Evolutionary conservation across 2,113 vertebrate species (phyloP), one percentile per base, ranked within the genome.

Genomic region (Holacanthus passer): DNA sequence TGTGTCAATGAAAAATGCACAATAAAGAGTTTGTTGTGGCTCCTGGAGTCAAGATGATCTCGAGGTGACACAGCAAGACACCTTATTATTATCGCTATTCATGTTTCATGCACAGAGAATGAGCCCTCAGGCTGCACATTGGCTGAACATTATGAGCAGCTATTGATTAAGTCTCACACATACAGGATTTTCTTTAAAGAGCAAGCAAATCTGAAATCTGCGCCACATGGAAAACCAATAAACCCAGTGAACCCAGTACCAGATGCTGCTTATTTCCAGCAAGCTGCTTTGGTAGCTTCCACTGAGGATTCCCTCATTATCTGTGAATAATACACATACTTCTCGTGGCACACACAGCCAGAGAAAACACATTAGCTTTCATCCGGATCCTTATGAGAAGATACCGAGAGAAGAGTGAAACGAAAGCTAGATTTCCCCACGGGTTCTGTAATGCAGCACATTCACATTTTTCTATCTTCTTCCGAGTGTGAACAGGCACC

Each of bases 401-500:
- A 74, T 39, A 48, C 5, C 56, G 19, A 69, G 8, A 76, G 29
- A 53, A 43, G 39, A 20, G 20, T 14, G 8, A 58, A 63, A 47
- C 53, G 12, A 17, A 78, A 77, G 45, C 13, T 7, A 50, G 5
- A 80, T 79, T 79, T 77, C 24, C 70, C 45, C 1, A 20, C 22
- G 35, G 75, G 35, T 47, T 64, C 17, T 2, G 73, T 73, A 48
- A 83, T 29, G 58, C 65, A 45, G 37, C 63, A 53, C 31, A 75
- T 62, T 73, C 73, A 53, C 31, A 43, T 82, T 77, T 81, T 72
- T 63, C 71, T 63, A n/a, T 82, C 45, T 78, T 63, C 70, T 63
- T 65, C 62, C 4, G 45, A 56, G 77, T 83, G 73, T 56, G 73
- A 85, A 70, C 37, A 86, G 81, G 73, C 82, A 56, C 81, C 83